Base-by-base conservation (phyloP, 2,797 vertebrate species). In the Varecia variegata region DNA sequence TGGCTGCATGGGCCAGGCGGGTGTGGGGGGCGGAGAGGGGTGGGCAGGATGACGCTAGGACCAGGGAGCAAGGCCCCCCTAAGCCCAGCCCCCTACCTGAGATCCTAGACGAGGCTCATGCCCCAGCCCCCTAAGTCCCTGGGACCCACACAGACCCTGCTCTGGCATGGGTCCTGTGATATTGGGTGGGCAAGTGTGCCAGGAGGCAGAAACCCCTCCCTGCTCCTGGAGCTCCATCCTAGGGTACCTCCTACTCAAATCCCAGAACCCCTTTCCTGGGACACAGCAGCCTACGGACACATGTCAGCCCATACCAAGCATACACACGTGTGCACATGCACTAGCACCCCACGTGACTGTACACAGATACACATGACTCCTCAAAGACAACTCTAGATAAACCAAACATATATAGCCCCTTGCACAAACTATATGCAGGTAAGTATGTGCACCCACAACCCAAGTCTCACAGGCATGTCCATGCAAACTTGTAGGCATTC, bases 1-100 rank as follows among this genome's bases (percentile, higher is more conserved):
- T 90, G 15, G 32, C 96, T 79, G 54, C 88, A 43, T 12, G 11
- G 94, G 58, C 91, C 92, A 70, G 85, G 91, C 58, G 67, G 62
- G 88, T 30, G 80, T 21, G 21, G 80, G 95, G 92, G 88, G 38
- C 54, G 14, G 54, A 86, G 83, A 90, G 80, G 65, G 79, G 86
- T 92, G 93, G 95, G 77, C 71, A 86, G 94, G 88, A 92, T 81
- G 71, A 95, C 0, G 56, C 79, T 81, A 71, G 65, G 80, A 65
- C 21, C 0, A n/a, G 88, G 94, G 84, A 92, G 45, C 86, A 68
- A 85, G 87, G 65, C 90, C 89, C 67, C 67, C 73, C 76, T 73
- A 87, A 91, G 85, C 25, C 45, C 86, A 80, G 50, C 17, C 58
- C 92, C 97, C 77, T 0, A 87, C 91, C 94, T 77, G 80, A 88